Percentiles rank a stretch among this genome's conserved stretches.
Conservation (phyloP, 2,888 invertebrate genomes). For the Xestia xanthographa region DNA sequence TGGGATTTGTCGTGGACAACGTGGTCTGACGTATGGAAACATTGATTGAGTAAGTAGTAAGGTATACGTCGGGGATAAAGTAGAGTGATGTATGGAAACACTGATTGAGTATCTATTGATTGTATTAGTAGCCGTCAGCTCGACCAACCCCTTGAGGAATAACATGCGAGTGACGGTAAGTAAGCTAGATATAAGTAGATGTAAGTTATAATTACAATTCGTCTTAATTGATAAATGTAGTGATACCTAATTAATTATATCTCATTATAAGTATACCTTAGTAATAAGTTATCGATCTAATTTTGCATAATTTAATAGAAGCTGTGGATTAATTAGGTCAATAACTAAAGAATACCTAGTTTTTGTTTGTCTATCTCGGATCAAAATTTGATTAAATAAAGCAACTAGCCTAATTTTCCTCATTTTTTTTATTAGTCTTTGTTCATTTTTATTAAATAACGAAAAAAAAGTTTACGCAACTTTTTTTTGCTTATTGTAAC, state of each 20-base stretch:
- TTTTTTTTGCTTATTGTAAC: neutral
- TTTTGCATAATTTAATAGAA: neutral
- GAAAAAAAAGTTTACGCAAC: neutral
- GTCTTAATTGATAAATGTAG: neutral
- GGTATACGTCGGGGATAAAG: neutral
- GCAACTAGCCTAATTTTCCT: neutral
- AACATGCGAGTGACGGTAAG: slow-evolving; percentile 43
- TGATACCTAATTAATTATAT: neutral
- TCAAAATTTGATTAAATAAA: neutral
- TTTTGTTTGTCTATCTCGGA: neutral
- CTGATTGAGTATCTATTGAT: neutral
- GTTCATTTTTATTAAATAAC: neutral
- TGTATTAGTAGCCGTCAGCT: slow-evolving; percentile 16
- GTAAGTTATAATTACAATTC: neutral
- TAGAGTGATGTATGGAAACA: neutral
- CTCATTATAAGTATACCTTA: neutral
- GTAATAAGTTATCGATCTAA: neutral
- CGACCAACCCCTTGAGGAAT: slow-evolving; percentile 36
- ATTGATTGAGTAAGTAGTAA: too few relatives aligned
- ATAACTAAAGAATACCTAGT: neutral
- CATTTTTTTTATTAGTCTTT: neutral
- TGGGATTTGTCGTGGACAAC: too few relatives aligned
- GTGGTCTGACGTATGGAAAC: too few relatives aligned
- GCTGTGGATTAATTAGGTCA: neutral
- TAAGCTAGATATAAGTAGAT: neutral